phyloP scores from a whole-genome alignment of 2,888 invertebrate genomes.

The Clanis bilineata region DNA sequence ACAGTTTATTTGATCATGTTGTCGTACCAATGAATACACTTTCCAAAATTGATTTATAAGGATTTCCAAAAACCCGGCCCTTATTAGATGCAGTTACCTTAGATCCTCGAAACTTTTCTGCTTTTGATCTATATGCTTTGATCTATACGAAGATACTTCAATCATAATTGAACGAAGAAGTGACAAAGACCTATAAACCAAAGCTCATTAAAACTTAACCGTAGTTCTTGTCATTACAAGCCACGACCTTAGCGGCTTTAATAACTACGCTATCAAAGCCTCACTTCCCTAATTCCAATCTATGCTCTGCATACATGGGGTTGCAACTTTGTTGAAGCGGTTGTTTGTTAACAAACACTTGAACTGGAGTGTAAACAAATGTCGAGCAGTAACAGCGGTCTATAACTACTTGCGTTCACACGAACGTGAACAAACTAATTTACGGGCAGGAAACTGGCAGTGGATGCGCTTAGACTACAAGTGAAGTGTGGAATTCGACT shows the following conservation, averaged over 20 bases:
- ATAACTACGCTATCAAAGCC: conserved; percentile 7
- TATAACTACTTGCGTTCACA: background rate
- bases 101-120: no score
- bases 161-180: background rate
- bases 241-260: background rate
- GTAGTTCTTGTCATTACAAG: background rate
- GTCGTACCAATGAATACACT: no score
- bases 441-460: background rate
- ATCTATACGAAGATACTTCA: no score
- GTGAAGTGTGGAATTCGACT: background rate
- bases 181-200: background rate
- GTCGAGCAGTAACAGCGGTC: conserved; percentile 3
- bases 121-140: no score
- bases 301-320: conserved; percentile 9
- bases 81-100: no score
- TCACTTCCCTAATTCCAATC: conserved; percentile 6
- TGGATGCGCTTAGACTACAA: background rate
- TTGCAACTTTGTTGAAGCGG: conserved; percentile 3
- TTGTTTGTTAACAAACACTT: conserved; percentile 11
- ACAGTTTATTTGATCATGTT: no score
- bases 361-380: conserved; percentile 6
- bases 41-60: no score
- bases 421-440: background rate
- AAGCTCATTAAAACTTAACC: background rate
- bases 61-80: no score